These are phyloP conservation scores for Druceiella hillmani DNA, from an alignment of 2,888 invertebrate species.

Conservation along the genomic window DNA sequence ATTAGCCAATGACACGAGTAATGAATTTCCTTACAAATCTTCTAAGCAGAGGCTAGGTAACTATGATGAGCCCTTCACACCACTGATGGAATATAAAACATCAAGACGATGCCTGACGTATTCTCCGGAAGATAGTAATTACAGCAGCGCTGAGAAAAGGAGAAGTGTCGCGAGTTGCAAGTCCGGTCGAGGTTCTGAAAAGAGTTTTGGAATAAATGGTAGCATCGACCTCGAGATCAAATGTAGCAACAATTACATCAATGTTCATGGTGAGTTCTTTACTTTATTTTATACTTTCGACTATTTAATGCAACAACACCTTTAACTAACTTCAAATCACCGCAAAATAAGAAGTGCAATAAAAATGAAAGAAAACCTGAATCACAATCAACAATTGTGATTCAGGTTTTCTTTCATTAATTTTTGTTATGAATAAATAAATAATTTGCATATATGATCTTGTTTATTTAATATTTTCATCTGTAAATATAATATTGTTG, in stretches of 20 bases:
- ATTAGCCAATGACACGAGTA: slow-evolving; percentile 39
- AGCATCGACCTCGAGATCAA: slow-evolving; percentile 60
- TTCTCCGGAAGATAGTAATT: slow-evolving; percentile 51
- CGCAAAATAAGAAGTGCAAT: too few species aligned
- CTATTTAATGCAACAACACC: too few species aligned
- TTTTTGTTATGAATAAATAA: too few species aligned
- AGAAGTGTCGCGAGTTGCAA: slow-evolving; percentile 47
- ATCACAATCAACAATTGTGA: too few species aligned
- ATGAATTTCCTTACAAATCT: slow-evolving; percentile 44
- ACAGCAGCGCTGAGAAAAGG: slow-evolving; percentile 50
- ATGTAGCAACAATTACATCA: slow-evolving; percentile 53
- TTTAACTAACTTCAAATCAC: too few species aligned
- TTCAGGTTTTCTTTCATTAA: too few species aligned
- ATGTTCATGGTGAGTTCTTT: slow-evolving; percentile 66
- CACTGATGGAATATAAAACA: slow-evolving; percentile 44
- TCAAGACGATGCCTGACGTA: slow-evolving; percentile 55
- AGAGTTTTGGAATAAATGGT: slow-evolving; percentile 43
- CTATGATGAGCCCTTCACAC: slow-evolving; percentile 40
- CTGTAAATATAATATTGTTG: too few species aligned
- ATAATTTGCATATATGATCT: too few species aligned
- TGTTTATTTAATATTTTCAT: slow-evolving; percentile 2
- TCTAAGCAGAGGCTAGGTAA: slow-evolving; percentile 37
- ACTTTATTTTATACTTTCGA: too few species aligned
- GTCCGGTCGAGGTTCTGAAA: slow-evolving; percentile 37
- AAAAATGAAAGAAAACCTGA: too few species aligned